Base-by-base conservation (phyloP, 2,113 vertebrate species). In the Stegostoma tigrinum region DNA sequence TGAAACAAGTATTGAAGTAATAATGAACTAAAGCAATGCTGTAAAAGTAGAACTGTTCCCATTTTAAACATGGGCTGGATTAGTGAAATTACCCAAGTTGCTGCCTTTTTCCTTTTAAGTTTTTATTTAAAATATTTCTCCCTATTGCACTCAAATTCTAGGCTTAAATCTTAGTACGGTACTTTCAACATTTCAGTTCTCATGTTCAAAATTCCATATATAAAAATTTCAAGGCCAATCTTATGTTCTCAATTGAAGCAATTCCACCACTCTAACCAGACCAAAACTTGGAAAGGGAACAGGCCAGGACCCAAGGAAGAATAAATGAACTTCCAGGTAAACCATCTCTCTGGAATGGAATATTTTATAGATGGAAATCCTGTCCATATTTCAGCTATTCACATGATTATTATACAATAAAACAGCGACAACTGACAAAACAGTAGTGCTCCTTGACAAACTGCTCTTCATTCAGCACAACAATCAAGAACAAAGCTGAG, bases 351-450 rank as follows among this genome's bases (percentile, higher is more conserved):
- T 66, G 23, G 34, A 67, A 67, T 67, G 64, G 90, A 94, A 42
- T n/a, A 34, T 8, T 67, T 89, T 61, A 24, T 42, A 67, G 6
- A n/a, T 64, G 66, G 6, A 66, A 66, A 66, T n/a, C 90, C 55
- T 93, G 19, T 64, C 23, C 55, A 66, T 2, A 66, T 93, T 93
- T 89, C 30, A 55, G 21, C 5, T 90, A 64, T 90, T 90, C 61
- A 90, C 87, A 90, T 34, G 14, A 34, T 90, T 90, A 55, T 89
- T 93, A 67, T 38, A 94, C 61, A 94, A 21, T 48, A 94, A 89
- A 68, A 94, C 5, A 94, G 17, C 61, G 42, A 42, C 34, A 24
- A n/a, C 38, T 93, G 17, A 23, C 42, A 12, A 89, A 55, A 55
- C 30, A 48, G 6, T 61, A 89, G 52, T 27, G 1, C 45, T 34